Base-by-base conservation (phyloP, 2,113 vertebrate species). In the Platichthys flesus region DNA sequence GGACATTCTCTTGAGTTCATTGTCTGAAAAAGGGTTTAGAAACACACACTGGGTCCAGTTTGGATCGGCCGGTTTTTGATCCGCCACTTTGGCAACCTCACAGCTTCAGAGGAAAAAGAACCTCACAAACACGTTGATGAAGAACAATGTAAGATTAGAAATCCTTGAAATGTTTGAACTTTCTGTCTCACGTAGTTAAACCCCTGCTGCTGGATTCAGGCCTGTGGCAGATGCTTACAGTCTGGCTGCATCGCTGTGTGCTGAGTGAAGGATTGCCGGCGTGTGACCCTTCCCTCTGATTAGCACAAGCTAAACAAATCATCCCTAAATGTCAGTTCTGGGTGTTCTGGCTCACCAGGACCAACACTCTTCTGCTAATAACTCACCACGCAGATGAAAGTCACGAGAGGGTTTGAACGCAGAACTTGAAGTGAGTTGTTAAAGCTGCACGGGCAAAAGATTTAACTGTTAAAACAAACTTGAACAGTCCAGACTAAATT, bases 251-350 rank as follows among this genome's bases (percentile, higher is more conserved):
- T 84, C 75, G 78, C 74, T 72, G 78, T 35, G 76, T 80, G 3
- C 54, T 74, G 87, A 85, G 70, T 67, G 85, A 85, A 60, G 83
- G 73, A 71, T 84, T 23, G 40, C 85, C 68, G 54, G 37, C 81
- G 59, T 78, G 76, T 81, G 81, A 87, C 64, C 75, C 74, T 20
- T 47, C 55, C 64, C 68, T 87, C 81, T 89, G 88, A 90, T 89
- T 86, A 83, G 63, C 55, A 24, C 68, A 61, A 82, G 74, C 69
- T 83, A 90, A 88, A 91, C 84, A 90, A 83, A 83, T 80, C 85
- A 63, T 84, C 35, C 59, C 40, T 68, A 61, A 65, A 71, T 68
- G 80, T 83, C 82, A 76, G 62, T 54, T 59, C 72, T 83, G 77
- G 80, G 71, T 71, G 85, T 82, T 84, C 85, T 90, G 81, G 61